Evolutionary conservation across 2,888 invertebrate species (phyloP).

Genomic region (Diplazon laetatorius): DNA sequence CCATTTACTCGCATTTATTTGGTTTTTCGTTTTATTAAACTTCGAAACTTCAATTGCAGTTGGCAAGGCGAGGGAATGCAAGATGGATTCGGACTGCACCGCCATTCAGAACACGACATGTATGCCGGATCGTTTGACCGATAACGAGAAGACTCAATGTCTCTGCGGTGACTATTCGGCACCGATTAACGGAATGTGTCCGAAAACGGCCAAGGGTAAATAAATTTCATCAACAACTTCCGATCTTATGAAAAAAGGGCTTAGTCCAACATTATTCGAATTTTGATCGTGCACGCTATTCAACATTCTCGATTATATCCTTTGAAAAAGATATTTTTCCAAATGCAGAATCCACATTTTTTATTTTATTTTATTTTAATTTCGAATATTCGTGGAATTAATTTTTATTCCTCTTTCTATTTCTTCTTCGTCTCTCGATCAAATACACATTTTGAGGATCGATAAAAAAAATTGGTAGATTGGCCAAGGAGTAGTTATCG

Average conservation of each 20-base stretch:
- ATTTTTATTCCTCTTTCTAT: too few species aligned
- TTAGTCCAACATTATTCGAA: too few species aligned
- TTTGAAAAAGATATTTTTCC: too few species aligned
- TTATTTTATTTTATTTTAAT: not conserved
- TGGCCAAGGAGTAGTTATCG: too few species aligned
- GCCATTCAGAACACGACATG: slow-evolving; percentile 87
- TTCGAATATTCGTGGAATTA: too few species aligned
- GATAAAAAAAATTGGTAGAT: too few species aligned
- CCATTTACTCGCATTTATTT: slow-evolving; percentile 22
- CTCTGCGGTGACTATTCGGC: slow-evolving; percentile 88
- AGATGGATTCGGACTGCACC: slow-evolving; percentile 86
- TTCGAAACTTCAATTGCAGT: slow-evolving; percentile 69
- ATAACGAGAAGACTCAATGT: slow-evolving; percentile 86
- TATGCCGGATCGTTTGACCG: slow-evolving; percentile 84
- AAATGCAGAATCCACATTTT: too few species aligned
- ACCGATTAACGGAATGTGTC: slow-evolving; percentile 87
- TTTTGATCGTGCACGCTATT: too few species aligned
- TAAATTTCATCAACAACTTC: not conserved
- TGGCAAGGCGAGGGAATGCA: slow-evolving; percentile 86
- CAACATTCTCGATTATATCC: too few species aligned
- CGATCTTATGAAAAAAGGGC: too few species aligned
- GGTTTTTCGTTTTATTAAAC: not conserved
- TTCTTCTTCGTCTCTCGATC: too few species aligned
- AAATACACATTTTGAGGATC: too few species aligned
- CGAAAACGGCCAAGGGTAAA: slow-evolving; percentile 86